phyloP scores from a whole-genome alignment of 1,140 invertebrate genomes.

The Neotoxoptera formosana region DNA sequence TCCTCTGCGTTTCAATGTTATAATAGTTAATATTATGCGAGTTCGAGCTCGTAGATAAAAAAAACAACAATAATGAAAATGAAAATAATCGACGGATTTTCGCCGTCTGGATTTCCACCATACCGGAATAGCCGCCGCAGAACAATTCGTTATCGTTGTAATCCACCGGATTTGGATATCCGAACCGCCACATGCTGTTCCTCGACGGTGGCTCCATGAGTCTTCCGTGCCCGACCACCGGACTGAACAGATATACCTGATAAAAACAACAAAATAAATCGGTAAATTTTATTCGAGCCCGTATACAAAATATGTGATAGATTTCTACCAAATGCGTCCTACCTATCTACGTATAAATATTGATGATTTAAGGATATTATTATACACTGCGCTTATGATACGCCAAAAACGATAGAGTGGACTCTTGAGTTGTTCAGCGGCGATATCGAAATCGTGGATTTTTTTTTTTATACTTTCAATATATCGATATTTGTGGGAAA shows the following conservation, averaged over 20 bases:
- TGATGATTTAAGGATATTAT: too few species aligned
- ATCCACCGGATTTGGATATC: constrained; percentile 90
- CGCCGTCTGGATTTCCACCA: constrained; percentile 59
- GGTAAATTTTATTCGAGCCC: neutral
- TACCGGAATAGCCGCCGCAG: constrained; percentile 85
- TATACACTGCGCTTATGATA: too few species aligned
- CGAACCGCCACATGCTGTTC: constrained; percentile 93
- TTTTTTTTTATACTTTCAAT: too few species aligned
- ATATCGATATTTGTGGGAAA: too few species aligned
- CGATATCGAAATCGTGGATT: too few species aligned
- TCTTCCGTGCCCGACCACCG: constrained; percentile 76
- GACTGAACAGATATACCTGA: neutral
- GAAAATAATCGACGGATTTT: neutral
- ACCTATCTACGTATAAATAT: neutral
- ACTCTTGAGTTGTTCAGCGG: too few species aligned
- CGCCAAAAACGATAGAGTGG: too few species aligned
- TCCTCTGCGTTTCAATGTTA: neutral
- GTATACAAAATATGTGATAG: neutral
- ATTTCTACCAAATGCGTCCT: neutral
- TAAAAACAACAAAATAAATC: neutral
- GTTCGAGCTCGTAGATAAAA: neutral
- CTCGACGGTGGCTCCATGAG: constrained; percentile 89
- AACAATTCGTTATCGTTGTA: constrained; percentile 90
- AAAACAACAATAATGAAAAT: neutral
- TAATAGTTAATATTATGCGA: neutral